Conservation (phyloP, 2,113 vertebrate genomes). For the Ictidomys tridecemlineatus region DNA sequence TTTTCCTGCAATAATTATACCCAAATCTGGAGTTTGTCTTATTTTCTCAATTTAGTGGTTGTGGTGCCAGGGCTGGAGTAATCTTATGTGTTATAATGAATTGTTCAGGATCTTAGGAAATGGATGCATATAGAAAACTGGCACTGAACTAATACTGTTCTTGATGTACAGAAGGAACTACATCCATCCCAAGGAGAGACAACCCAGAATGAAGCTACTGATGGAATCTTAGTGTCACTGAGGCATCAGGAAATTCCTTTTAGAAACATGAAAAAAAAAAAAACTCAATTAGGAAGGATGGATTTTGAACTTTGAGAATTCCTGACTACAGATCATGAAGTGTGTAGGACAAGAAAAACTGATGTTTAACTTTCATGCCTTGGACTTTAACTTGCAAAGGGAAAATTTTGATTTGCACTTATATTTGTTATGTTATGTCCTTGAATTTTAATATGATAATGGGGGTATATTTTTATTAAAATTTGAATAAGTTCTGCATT, state of each 20-base stretch:
- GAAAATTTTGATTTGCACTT: slow-evolving; percentile 37
- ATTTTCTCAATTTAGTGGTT: background rate
- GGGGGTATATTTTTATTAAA: background rate
- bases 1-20: background rate
- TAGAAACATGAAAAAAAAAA: background rate
- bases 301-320: slow-evolving; percentile 50
- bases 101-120: background rate
- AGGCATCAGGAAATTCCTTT: background rate
- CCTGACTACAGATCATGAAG: background rate
- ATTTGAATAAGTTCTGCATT: background rate
- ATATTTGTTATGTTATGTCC: background rate
- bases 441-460: slow-evolving; percentile 42
- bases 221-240: background rate
- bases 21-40: background rate
- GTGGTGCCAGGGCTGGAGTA: background rate
- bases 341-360: background rate
- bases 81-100: background rate
- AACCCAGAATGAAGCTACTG: background rate
- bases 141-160: background rate
- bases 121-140: background rate
- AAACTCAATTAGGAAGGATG: background rate
- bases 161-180: background rate
- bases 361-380: slow-evolving; percentile 25
- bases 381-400: background rate
- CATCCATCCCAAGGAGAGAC: background rate